Evolutionary conservation across 2,888 invertebrate species (phyloP).

Genomic region (Drosophila nr. perissopoda): DNA sequence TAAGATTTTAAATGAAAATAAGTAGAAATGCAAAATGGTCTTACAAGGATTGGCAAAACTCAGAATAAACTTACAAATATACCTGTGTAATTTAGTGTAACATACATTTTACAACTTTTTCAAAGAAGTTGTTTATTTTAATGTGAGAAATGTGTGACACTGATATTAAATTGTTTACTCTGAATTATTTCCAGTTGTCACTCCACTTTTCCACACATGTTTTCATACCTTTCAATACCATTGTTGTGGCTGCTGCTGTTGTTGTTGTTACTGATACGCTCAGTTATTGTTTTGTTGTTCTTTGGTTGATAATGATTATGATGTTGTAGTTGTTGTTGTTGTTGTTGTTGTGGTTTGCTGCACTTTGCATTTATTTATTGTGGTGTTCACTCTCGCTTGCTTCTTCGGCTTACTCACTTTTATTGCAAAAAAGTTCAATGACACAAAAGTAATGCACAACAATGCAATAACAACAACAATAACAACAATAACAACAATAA

Average conservation of each 20-base stretch:
- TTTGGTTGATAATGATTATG: conserved; percentile 40
- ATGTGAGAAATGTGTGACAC: conserved; percentile 27
- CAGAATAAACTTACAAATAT: not conserved
- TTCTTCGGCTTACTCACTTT: conserved; percentile 54
- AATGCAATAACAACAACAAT: conserved; percentile 54
- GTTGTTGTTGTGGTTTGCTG: conserved; percentile 38
- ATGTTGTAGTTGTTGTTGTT: conserved; percentile 41
- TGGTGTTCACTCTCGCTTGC: conserved; percentile 37
- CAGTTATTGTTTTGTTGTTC: conserved; percentile 40
- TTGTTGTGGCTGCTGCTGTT: conserved; percentile 7
- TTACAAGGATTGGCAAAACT: not conserved
- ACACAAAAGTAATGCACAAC: conserved; percentile 65
- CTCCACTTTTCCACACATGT: conserved; percentile 35
- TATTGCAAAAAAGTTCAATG: conserved; percentile 77
- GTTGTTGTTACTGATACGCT: conserved; percentile 43
- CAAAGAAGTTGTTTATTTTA: not conserved
- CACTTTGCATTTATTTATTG: conserved; percentile 38
- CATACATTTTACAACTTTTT: not conserved
- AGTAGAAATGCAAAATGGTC: not conserved
- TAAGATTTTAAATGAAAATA: too few relatives aligned
- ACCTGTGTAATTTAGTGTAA: not conserved
- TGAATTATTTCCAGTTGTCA: conserved; percentile 29
- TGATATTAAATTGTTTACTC: conserved; percentile 26
- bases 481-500: conserved; percentile 37
- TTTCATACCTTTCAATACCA: conserved; percentile 19